Base-by-base conservation (phyloP, 1,140 invertebrate species). In the Neodiprion fabricii region DNA sequence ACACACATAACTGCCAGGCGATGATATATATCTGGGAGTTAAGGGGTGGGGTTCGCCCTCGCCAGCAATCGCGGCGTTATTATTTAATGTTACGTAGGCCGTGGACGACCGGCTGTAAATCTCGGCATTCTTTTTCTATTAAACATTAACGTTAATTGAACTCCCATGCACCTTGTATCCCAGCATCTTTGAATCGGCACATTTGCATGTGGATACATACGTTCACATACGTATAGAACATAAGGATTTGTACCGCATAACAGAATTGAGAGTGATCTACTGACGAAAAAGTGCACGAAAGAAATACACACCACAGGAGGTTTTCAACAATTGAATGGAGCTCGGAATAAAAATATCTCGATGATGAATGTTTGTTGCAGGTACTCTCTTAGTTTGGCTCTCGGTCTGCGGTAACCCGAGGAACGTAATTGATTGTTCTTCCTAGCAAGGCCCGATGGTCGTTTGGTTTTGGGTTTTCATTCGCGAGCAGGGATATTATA, bases 1-100 rank as follows among this genome's bases (percentile, higher is more conserved):
- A 85, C 85, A 86, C 84, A 86, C 85, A 86, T 86, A 86, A 86
- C 84, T 86, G 85, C 85, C 85, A 86, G 84, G 83, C 85, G 85
- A 86, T 86, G 85, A 86, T 86, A 86, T 86, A 86, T 86, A 84
- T 85, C 81, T 75, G 76, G 83, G 82, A 81, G 79, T 81, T 79
- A 81, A 79, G 78, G 66, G 17, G 74, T 67, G 47, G 65, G 69
- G 70, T 53, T 28, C 72, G 28, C 53, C 65, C 76, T 77, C 75
- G 75, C 76, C 78, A 76, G 68, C 48, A 74, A 65, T 47, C 73
- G 53, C 28, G 48, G 23, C 47, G 73, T 77, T 75, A 77, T 77
- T 77, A 77, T 77, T 77, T 77, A 72, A 77, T 73, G 48, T 48
- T 53, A 74, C 65, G 28, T 49, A 49, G 49, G 11, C 53, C 53